These are phyloP conservation scores for Poliocrania exsul DNA, from an alignment of 2,797 vertebrate species.

Conservation along the genomic window DNA sequence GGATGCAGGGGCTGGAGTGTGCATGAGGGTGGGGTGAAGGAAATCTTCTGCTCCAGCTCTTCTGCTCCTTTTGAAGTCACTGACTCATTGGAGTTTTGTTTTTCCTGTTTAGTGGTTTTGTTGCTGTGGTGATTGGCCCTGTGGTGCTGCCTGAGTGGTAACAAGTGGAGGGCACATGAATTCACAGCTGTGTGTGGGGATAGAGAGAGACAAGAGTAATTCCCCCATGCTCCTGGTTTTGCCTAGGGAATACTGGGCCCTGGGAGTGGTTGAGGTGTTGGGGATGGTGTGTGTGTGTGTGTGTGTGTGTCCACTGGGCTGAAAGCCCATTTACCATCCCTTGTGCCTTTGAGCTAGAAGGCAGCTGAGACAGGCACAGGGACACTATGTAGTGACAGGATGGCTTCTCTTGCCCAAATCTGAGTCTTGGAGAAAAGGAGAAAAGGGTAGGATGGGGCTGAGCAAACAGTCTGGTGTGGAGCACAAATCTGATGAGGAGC, in stretches of 20 bases:
- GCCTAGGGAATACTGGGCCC: background rate
- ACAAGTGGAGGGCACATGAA: background rate
- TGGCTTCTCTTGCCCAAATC: background rate
- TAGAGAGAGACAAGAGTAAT: background rate
- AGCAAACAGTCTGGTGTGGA: background rate
- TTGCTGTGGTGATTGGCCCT: constrained; percentile 10
- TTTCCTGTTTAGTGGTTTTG: constrained; percentile 24
- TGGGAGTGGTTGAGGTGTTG: background rate
- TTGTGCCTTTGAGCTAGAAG: background rate
- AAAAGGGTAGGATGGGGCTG: background rate
- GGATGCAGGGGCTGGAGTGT: background rate
- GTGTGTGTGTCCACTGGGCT: background rate
- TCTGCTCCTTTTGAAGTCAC: constrained; percentile 42
- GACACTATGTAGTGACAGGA: accelerated
- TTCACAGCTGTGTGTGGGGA: background rate
- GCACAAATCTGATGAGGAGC: background rate
- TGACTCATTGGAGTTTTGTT: constrained; percentile 36
- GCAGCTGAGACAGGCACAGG: background rate
- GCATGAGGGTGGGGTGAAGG: background rate
- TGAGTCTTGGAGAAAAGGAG: background rate
- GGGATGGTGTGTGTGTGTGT: accelerated
- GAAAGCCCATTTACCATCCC: background rate
- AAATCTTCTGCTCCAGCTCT: background rate
- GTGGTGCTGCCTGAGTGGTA: background rate
- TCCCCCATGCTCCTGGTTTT: background rate